phyloP scores from a whole-genome alignment of 2,113 vertebrate species.

The Empidonax traillii region DNA sequence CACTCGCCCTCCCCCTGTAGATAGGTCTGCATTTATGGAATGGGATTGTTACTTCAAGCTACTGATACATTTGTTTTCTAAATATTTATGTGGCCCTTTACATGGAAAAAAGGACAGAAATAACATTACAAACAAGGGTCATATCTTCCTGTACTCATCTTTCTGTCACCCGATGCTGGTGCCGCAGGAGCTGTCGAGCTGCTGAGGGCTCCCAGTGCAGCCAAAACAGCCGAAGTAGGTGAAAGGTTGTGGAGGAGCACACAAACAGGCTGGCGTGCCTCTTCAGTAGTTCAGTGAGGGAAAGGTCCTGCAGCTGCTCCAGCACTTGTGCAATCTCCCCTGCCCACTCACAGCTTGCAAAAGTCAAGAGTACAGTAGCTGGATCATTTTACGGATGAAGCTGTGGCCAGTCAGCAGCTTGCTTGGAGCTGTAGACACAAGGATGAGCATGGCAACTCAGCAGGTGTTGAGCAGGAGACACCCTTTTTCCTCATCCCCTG shows the following conservation, averaged over 20 bases:
- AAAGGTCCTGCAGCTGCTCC: constrained; percentile 44
- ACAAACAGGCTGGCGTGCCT: constrained; percentile 26
- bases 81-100: not conserved
- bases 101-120: constrained; percentile 5
- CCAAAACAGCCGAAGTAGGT: constrained; percentile 33
- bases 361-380: constrained; percentile 48
- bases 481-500: not conserved
- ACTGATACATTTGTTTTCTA: not conserved
- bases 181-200: not conserved
- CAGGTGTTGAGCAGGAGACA: not conserved
- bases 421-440: not conserved
- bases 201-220: not conserved
- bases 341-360: not conserved
- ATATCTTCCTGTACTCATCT: not conserved
- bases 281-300: not conserved
- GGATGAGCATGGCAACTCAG: not conserved
- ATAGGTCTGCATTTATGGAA: not conserved
- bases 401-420: not conserved
- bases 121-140: constrained; percentile 1
- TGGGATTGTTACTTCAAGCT: not conserved
- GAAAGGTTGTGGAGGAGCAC: constrained; percentile 41
- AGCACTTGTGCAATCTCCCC: not conserved
- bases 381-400: constrained; percentile 3
- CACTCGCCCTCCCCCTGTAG: fast-evolving
- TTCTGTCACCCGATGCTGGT: not conserved